Percentiles rank a stretch among this genome's conserved stretches.
Evolutionary conservation across 2,888 invertebrate genomes (phyloP).

Genomic region (Ethmia dodecea): DNA sequence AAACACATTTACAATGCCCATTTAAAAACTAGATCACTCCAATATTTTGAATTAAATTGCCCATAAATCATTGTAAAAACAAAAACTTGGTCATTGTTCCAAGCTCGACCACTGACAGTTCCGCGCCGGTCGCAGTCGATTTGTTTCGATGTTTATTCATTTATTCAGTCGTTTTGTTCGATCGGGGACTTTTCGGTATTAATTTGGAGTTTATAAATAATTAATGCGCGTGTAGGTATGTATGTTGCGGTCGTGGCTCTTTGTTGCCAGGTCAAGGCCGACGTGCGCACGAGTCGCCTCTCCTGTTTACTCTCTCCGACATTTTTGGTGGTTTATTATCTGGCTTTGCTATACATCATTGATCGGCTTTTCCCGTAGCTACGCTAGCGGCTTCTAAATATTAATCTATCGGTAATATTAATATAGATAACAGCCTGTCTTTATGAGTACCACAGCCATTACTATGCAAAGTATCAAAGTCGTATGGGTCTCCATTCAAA

Average conservation of each 20-base stretch:
- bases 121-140: constrained; percentile 41
- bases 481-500: too few species aligned
- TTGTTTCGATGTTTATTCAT: constrained; percentile 65
- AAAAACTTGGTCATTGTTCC: constrained; percentile 24
- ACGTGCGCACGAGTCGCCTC: constrained; percentile 33
- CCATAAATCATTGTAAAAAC: constrained; percentile 19
- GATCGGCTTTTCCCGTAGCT: too few species aligned
- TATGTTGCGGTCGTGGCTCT: constrained; percentile 40
- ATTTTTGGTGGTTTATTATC: constrained; percentile 4
- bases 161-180: constrained; percentile 58
- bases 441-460: too few species aligned
- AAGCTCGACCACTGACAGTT: constrained; percentile 16
- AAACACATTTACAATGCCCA: too few species aligned
- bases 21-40: background rate
- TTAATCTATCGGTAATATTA: too few species aligned
- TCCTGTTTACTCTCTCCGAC: constrained; percentile 17
- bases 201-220: constrained; percentile 70
- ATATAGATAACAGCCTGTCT: too few species aligned
- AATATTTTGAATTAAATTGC: constrained; percentile 14
- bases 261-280: constrained; percentile 55
- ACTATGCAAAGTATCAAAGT: too few species aligned
- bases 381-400: too few species aligned
- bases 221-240: constrained; percentile 46
- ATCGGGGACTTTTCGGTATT: constrained; percentile 55
- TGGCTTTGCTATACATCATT: too few species aligned